A percentile compares a stretch with the other conserved stretches of the same genome.
Conservation (phyloP, 53 echinoderm and acorn worm genomes). For the Apostichopus leukothele region DNA sequence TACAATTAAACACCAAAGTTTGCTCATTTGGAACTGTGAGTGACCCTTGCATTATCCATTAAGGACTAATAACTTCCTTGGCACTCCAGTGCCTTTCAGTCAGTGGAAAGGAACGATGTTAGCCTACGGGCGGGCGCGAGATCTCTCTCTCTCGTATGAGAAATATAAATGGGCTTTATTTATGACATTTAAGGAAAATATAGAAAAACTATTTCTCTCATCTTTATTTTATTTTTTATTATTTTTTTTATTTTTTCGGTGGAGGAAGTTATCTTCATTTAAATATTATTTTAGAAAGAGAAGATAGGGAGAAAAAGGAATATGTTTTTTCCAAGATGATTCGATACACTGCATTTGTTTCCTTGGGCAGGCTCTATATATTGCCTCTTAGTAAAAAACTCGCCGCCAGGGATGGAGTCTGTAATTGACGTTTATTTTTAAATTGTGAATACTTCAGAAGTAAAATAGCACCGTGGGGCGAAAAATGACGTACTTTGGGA, state of each 20-base stretch:
- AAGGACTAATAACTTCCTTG: constrained; percentile 45
- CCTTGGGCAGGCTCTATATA: constrained; percentile 5
- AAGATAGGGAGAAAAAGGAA: background rate
- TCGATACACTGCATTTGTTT: background rate
- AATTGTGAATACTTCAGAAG: constrained; percentile 39
- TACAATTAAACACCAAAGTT: constrained; percentile 46
- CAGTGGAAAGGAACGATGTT: constrained; percentile 19
- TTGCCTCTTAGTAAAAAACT: background rate
- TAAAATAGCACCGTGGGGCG: constrained; percentile 22
- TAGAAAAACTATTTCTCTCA: constrained; percentile 31
- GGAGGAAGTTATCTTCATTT: constrained; percentile 22
- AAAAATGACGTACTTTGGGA: constrained; percentile 20
- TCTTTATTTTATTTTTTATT: constrained; percentile 11
- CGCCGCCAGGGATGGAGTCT: background rate
- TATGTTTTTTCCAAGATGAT: background rate
- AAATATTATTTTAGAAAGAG: constrained; percentile 9
- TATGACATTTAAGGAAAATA: constrained; percentile 27
- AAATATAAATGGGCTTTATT: constrained; percentile 38
- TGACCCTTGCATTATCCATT: constrained; percentile 48
- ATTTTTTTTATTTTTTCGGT: background rate
- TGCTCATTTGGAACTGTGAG: constrained; percentile 36
- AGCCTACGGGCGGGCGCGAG: background rate
- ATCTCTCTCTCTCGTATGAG: background rate
- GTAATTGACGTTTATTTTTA: constrained; percentile 45
- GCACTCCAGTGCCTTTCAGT: constrained; percentile 12